A percentile compares a stretch with the other conserved stretches of the same genome.
phyloP scores from a whole-genome alignment of 1,140 invertebrate species.

The Drosophila nebulosa region DNA sequence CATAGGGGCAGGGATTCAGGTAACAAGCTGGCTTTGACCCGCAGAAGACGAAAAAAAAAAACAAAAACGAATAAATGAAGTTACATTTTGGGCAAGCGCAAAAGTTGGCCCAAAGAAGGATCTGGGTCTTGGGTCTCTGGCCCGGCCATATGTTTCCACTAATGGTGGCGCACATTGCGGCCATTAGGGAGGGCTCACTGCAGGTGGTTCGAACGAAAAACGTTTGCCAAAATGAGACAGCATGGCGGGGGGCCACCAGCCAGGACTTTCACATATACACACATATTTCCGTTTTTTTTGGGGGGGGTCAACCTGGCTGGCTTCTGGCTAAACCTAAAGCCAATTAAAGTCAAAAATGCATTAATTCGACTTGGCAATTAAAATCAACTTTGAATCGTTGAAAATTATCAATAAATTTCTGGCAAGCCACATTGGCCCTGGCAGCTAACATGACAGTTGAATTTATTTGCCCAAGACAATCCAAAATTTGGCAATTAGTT shows the following conservation, averaged over 20 bases:
- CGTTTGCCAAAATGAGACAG: conserved; percentile 1
- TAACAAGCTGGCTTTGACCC: conserved; percentile 65
- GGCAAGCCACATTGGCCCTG: conserved; percentile 6
- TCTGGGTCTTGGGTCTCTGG: conserved; percentile 11
- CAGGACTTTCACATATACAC: neutral
- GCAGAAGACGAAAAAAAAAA: conserved; percentile 31
- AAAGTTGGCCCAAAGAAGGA: conserved; percentile 53
- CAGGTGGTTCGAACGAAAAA: conserved; percentile 31
- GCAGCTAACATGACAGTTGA: neutral
- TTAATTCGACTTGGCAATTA: neutral
- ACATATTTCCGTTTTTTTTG: neutral
- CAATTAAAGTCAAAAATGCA: neutral
- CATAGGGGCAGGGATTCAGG: conserved; percentile 42
- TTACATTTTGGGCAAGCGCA: conserved; percentile 58
- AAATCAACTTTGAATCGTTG: neutral
- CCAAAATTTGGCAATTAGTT: conserved; percentile 33
- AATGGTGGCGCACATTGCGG: conserved; percentile 75
- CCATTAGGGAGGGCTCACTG: conserved; percentile 54
- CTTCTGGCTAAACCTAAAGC: neutral
- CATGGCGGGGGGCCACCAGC: too few species aligned
- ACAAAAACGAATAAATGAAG: conserved; percentile 45
- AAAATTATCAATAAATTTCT: conserved; percentile 2
- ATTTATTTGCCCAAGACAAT: neutral
- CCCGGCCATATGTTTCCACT: conserved; percentile 73
- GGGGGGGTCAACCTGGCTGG: neutral